Evolutionary conservation across 2,888 invertebrate species (phyloP).

Genomic region (Anoncus sp.): DNA sequence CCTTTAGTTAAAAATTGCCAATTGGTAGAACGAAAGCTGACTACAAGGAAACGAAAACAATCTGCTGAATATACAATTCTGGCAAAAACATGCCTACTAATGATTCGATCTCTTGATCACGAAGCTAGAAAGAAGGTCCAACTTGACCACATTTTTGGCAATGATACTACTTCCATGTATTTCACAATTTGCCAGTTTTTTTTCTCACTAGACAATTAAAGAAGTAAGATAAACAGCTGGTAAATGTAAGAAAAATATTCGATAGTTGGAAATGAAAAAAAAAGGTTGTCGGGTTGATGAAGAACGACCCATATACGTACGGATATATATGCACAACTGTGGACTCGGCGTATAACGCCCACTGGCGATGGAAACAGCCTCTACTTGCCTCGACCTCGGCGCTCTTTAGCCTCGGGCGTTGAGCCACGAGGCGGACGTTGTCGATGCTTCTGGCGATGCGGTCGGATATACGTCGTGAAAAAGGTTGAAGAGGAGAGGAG

Average conservation of each 20-base stretch:
- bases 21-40: too few species aligned
- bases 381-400: slow-evolving; percentile 47
- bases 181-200: too few species aligned
- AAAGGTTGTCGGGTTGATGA: not conserved
- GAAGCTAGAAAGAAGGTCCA: too few species aligned
- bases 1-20: too few species aligned
- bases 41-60: too few species aligned
- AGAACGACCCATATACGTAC: not conserved
- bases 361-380: slow-evolving; percentile 51
- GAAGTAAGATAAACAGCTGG: too few species aligned
- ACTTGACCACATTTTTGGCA: too few species aligned
- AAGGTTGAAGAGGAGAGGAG: slow-evolving; percentile 3
- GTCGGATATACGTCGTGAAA: slow-evolving; percentile 27
- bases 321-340: not conserved
- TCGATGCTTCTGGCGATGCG: slow-evolving; percentile 40
- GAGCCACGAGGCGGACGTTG: slow-evolving; percentile 49
- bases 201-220: too few species aligned
- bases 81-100: too few species aligned
- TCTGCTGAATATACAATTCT: too few species aligned
- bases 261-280: not conserved
- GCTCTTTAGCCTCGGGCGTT: slow-evolving; percentile 27
- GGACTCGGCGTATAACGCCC: slow-evolving; percentile 16
- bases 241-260: not conserved
- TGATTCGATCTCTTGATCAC: too few species aligned
- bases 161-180: too few species aligned